Conservation (phyloP, 2,888 invertebrate species). For the Ganaspis brasiliensis region DNA sequence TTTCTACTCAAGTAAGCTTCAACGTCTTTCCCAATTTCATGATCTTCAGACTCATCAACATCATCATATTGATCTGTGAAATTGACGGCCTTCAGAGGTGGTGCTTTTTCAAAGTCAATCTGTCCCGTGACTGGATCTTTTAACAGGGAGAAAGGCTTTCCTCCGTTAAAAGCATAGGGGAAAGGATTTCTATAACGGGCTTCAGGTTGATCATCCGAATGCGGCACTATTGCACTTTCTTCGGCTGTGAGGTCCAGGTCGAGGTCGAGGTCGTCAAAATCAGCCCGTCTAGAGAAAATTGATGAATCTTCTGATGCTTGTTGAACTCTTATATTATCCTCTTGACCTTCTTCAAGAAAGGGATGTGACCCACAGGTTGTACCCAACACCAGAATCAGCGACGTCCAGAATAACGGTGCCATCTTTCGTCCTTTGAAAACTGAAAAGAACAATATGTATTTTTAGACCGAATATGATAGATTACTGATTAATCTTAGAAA, state of each 20-base stretch:
- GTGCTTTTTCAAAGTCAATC: conserved; percentile 83
- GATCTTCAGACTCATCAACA: conserved; percentile 44
- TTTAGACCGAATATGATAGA: not conserved
- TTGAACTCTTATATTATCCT: conserved; percentile 44
- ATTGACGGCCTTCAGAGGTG: conserved; percentile 73
- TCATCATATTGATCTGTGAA: conserved; percentile 70
- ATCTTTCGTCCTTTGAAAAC: conserved; percentile 48
- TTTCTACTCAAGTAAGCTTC: conserved; percentile 43
- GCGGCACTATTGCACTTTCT: conserved; percentile 66
- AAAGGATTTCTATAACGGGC: conserved; percentile 73
- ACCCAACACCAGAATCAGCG: conserved; percentile 45
- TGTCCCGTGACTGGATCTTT: conserved; percentile 87
- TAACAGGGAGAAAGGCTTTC: conserved; percentile 87
- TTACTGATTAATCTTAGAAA: not conserved
- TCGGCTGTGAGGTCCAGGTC: conserved; percentile 73
- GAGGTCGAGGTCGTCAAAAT: conserved; percentile 66
- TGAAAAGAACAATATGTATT: conserved; percentile 42
- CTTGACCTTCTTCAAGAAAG: conserved; percentile 35
- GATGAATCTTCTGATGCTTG: conserved; percentile 51
- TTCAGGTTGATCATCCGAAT: conserved; percentile 61
- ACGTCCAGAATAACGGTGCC: conserved; percentile 45
- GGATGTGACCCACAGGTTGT: conserved; percentile 12
- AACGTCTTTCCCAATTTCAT: conserved; percentile 31
- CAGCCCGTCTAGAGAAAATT: conserved; percentile 63
- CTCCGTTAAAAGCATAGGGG: conserved; percentile 83